Conservation (phyloP, 1,140 invertebrate genomes). For the Hormaphis cornu region DNA sequence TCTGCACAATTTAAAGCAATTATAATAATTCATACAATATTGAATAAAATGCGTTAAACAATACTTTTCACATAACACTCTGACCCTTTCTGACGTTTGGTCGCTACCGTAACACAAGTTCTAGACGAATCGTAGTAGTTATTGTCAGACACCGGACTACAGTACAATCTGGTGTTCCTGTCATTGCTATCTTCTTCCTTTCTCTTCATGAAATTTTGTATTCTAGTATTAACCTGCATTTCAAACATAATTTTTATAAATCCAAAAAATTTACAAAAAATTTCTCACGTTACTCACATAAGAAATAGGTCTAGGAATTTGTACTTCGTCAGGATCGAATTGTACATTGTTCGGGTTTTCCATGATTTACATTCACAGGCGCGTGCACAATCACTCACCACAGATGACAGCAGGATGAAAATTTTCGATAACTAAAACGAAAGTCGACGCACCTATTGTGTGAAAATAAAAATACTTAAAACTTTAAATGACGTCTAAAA, state of each 20-base stretch:
- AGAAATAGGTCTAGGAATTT: neutral
- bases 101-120: constrained; percentile 1
- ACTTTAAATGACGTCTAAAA: no score
- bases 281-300: neutral
- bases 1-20: neutral
- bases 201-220: constrained; percentile 8
- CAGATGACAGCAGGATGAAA: no score
- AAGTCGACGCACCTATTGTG: no score
- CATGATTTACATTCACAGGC: neutral
- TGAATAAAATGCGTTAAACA: neutral
- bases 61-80: constrained; percentile 20
- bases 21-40: neutral
- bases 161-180: neutral
- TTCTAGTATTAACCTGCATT: neutral
- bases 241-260: neutral
- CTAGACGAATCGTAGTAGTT: neutral
- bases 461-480: no score
- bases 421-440: no score
- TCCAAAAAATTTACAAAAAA: no score
- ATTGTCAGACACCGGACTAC: neutral
- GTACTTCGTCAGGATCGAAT: neutral
- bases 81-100: neutral
- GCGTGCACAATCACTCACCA: no score
- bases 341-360: neutral
- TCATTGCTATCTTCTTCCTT: neutral